phyloP scores from a whole-genome alignment of 2,888 invertebrate species.

The Drosophila maculinotata region DNA sequence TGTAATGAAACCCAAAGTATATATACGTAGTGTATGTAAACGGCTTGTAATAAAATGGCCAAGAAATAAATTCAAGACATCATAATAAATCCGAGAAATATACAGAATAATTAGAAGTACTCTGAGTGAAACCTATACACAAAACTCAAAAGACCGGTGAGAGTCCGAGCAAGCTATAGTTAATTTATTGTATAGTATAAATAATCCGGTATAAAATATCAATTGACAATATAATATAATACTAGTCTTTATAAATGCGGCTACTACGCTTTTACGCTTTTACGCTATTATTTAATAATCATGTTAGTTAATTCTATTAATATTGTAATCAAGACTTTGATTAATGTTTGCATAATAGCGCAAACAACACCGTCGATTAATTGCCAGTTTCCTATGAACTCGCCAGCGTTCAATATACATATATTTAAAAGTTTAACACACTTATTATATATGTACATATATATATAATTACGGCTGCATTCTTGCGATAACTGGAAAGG shows the following conservation, averaged over 20 bases:
- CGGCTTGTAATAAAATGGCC: not conserved
- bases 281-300: not conserved
- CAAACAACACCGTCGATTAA: not conserved
- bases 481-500: constrained; percentile 5
- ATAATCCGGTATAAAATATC: too few relatives aligned
- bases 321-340: not conserved
- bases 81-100: too few relatives aligned
- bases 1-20: not conserved
- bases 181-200: too few relatives aligned
- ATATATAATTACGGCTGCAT: constrained; percentile 16
- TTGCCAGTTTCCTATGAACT: not conserved
- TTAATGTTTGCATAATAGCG: constrained; percentile 1
- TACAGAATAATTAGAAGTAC: too few relatives aligned
- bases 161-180: too few relatives aligned
- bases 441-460: not conserved
- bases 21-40: too few relatives aligned
- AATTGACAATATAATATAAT: too few relatives aligned
- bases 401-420: too few relatives aligned
- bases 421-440: too few relatives aligned
- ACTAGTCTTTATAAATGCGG: too few relatives aligned
- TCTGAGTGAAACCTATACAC: too few relatives aligned
- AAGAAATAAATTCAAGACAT: not conserved
- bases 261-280: not conserved
- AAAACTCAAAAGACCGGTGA: too few relatives aligned
- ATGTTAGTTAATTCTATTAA: not conserved